Base-by-base conservation (phyloP, 1,140 invertebrate species). In the Nasonia vitripennis region DNA sequence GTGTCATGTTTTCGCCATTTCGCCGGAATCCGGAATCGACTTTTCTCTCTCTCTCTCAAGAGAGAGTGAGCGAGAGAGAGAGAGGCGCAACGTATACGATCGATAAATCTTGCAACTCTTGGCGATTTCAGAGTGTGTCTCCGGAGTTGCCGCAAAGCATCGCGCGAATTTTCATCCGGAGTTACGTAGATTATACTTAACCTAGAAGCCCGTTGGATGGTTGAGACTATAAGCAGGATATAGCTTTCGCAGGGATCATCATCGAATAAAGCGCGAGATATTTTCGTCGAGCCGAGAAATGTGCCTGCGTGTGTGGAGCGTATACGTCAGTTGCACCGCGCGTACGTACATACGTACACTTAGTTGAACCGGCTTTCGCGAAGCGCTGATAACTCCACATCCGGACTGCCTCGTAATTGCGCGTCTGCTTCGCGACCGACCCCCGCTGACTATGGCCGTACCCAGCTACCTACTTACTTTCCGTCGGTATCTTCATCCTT, bases 1-100 rank as follows among this genome's bases (percentile, higher is more conserved):
- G 55, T 62, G 55, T 71, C 6, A 71, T 27, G 3, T 34, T 75
- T 41, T 45, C 14, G 34, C 73, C 73, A 17, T 75, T 41, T 75
- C 14, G 34, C 73, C 73, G 37, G 34, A 75, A 45, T 75, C 73
- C 37, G 37, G 34, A 75, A 75, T 75, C 37, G 9, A 75, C 73
- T 75, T 75, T n/a, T 41, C 41, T 45, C 71, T 34, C 48, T 62
- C 55, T 27, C 27, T n/a, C n/a, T n/a, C n/a, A 1, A 27, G 34
- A 37, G 34, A 37, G 34, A 37, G 34, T 5, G 34, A 37, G 34
- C 5, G 34, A 37, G 34, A 37, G 34, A 37, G 34, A 37, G 55
- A n/a, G 17, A 7, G 55, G 17, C 55, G 20, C 55, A 62, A 17
- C 55, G 17, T 17, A 0, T 6, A n/a, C 55, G 37, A 75, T 75